phyloP scores from a whole-genome alignment of 2,797 vertebrate species.

The Pseudocheirus occidentalis region DNA sequence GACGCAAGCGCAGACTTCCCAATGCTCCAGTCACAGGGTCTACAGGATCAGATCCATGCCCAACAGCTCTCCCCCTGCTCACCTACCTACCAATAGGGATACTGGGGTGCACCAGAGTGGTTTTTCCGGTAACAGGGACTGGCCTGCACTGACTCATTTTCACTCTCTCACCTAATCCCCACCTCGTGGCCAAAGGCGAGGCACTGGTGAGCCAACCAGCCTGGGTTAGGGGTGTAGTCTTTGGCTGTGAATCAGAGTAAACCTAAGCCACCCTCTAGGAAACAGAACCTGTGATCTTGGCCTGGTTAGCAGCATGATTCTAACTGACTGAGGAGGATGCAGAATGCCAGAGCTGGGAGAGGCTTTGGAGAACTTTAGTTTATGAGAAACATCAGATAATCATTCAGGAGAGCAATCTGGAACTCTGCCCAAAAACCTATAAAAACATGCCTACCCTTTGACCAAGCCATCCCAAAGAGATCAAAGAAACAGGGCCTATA shows the following conservation, averaged over 20 bases:
- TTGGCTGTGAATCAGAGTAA: background rate
- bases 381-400: background rate
- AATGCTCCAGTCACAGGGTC: background rate
- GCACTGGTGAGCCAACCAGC: background rate
- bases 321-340: background rate
- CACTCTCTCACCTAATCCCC: background rate
- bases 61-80: background rate
- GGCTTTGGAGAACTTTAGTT: background rate
- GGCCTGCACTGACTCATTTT: background rate
- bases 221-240: background rate
- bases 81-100: background rate
- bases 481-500: background rate
- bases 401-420: background rate
- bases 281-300: background rate
- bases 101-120: background rate
- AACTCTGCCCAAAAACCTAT: background rate
- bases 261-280: background rate
- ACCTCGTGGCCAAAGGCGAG: background rate
- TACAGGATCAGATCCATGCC: background rate
- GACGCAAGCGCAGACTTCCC: background rate
- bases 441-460: background rate
- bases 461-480: background rate
- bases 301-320: background rate
- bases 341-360: background rate
- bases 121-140: background rate